Base-by-base conservation (phyloP, 1,140 invertebrate genomes). In the Pristionchus pacificus region DNA sequence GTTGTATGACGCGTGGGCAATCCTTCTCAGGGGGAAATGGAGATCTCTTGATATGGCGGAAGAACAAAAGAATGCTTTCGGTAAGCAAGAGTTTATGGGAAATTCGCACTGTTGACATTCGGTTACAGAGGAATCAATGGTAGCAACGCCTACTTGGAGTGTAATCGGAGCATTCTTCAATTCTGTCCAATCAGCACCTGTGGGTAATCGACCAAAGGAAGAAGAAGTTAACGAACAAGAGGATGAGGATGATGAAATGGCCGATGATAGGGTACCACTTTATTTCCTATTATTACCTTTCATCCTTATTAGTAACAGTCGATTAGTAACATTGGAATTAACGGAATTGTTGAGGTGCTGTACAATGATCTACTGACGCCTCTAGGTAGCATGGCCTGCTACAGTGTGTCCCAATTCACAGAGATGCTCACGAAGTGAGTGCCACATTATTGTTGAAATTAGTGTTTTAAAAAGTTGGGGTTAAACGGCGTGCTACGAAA, bases 1-100 rank as follows among this genome's bases (percentile, higher is more conserved):
- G n/a, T 49, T 73, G 30, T 64, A 60, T 49, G 65, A 68, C 27
- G 32, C 62, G 15, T 72, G 61, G 59, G 49, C 38, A 0, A 60
- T 65, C 19, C 32, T 73, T n/a, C 65, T 73, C 0, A 72, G 66
- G 28, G 71, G 71, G 2, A 60, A 49, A 19, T 73, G 71, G 71
- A 38, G 65, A 19, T 60, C 68, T 2, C 29, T 24, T 15, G 27
- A 57, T 38, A 2, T n/a, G 14, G 29, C 31, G 24, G 60, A 62
- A 25, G 68, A 63, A 24, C 58, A 69, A 62, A 60, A 57, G 13
- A 60, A 69, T 27, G 60, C 60, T 24, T 19, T 69, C 2, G 67
- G 14, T 19, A 14, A 66, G n/a, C 24, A n/a, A 57, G 3, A 2
- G n/a, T 3, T 13, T 19, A 6, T 24, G n/a, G 30, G 33, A 3